Evolutionary conservation across 2,113 vertebrate genomes (phyloP).

Genomic region (Tautogolabrus adspersus): DNA sequence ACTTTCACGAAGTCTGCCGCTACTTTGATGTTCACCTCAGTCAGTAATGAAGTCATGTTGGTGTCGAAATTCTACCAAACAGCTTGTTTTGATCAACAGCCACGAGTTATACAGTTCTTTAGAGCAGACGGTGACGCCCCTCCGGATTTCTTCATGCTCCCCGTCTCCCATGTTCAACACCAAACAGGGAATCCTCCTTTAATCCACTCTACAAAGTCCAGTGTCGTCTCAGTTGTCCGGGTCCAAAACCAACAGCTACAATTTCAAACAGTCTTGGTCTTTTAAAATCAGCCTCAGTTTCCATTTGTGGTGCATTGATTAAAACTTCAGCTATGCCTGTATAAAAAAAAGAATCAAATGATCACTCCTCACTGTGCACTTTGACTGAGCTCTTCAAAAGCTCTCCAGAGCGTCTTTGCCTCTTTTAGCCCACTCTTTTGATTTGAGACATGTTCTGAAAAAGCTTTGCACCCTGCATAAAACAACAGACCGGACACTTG

Average conservation of each 20-base stretch:
- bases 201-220: background rate
- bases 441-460: too few species aligned
- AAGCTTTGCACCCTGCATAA: too few species aligned
- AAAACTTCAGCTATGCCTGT: background rate
- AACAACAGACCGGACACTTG: too few species aligned
- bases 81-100: constrained; percentile 3
- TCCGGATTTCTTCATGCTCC: constrained; percentile 13
- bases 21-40: constrained; percentile 40
- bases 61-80: constrained; percentile 7
- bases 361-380: too few species aligned
- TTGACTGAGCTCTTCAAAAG: too few species aligned
- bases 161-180: background rate
- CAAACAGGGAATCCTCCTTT: constrained; percentile 8
- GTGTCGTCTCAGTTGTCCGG: constrained; percentile 4
- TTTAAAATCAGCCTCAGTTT: background rate
- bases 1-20: constrained; percentile 10
- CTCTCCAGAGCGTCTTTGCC: too few species aligned
- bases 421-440: too few species aligned
- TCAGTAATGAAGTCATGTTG: constrained; percentile 14
- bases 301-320: background rate
- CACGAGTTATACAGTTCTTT: background rate
- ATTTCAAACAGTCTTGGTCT: background rate
- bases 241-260: constrained; percentile 8
- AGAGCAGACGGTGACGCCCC: background rate
- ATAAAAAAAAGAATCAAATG: background rate